Percentiles rank a stretch among this genome's conserved stretches.
These are phyloP conservation scores for Scaptodrosophila lebanonensis DNA, from an alignment of 1,140 invertebrate species.

Conservation along the genomic window DNA sequence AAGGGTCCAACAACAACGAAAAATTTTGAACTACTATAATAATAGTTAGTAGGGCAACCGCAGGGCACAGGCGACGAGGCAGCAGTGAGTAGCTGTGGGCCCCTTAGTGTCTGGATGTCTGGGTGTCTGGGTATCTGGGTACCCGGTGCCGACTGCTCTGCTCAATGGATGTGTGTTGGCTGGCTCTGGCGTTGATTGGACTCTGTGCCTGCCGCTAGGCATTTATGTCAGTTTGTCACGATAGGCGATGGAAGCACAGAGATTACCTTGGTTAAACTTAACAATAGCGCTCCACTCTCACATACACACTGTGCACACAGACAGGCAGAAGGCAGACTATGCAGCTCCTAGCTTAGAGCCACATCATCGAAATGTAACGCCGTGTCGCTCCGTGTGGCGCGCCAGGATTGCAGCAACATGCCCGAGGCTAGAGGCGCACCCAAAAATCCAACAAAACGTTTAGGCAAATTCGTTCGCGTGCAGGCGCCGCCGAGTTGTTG, in stretches of 20 bases:
- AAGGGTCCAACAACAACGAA: conserved; percentile 15
- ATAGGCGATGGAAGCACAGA: conserved; percentile 73
- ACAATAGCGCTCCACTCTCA: conserved; percentile 52
- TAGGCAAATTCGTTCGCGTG: conserved; percentile 49
- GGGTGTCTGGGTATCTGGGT: too few species aligned
- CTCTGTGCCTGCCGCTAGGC: conserved; percentile 58
- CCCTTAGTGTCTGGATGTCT: too few species aligned
- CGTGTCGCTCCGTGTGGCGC: conserved; percentile 26
- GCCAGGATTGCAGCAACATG: conserved; percentile 15
- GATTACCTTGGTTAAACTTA: conserved; percentile 75
- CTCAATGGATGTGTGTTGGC: conserved; percentile 50
- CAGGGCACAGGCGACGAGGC: conserved; percentile 44
- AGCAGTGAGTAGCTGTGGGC: conserved; percentile 3
- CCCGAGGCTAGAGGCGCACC: conserved; percentile 43
- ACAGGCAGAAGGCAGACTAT: conserved; percentile 3
- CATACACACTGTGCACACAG: not conserved
- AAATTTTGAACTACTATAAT: conserved; percentile 57
- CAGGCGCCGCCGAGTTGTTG: conserved; percentile 72
- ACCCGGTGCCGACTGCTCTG: too few species aligned
- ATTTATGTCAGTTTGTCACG: conserved; percentile 75
- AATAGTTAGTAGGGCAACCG: conserved; percentile 72
- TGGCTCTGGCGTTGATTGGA: conserved; percentile 69
- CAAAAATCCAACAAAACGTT: conserved; percentile 65
- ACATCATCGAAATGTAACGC: conserved; percentile 71
- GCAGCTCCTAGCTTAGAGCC: conserved; percentile 20